phyloP scores from a whole-genome alignment of 2,797 vertebrate species.

The Meriones psammophilus region DNA sequence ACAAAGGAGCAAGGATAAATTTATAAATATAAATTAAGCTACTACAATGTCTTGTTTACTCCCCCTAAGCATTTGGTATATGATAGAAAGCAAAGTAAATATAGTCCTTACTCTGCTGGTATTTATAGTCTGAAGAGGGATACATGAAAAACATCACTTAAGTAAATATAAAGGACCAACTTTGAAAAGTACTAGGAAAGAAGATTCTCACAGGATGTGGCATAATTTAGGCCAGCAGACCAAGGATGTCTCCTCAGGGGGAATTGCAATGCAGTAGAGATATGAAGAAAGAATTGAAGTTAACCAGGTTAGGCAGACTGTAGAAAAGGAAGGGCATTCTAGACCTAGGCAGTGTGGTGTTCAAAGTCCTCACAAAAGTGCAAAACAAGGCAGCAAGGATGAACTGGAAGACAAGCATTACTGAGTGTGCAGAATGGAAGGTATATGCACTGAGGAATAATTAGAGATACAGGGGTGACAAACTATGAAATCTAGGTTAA shows the following conservation, averaged over 20 bases:
- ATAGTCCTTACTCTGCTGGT: background rate
- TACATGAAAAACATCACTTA: conserved; percentile 16
- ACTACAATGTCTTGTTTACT: background rate
- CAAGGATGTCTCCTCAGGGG: conserved; percentile 20
- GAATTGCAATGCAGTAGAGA: conserved; percentile 2
- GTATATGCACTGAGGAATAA: background rate
- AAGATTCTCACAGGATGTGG: conserved; percentile 22
- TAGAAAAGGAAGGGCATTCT: conserved; percentile 35
- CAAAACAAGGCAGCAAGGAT: conserved; percentile 1
- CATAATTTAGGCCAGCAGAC: conserved; percentile 31
- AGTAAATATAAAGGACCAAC: background rate
- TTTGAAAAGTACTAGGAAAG: conserved; percentile 50
- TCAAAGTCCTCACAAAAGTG: background rate
- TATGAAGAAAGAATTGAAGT: conserved; percentile 31
- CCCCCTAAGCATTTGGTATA: background rate
- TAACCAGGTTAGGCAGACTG: background rate
- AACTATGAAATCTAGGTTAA: conserved; percentile 4
- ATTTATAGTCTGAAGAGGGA: conserved; percentile 7
- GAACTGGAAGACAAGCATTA: background rate
- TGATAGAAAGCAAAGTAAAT: conserved; percentile 43
- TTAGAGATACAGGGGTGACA: background rate
- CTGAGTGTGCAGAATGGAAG: background rate
- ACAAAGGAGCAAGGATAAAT: conserved; percentile 31
- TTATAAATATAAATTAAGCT: conserved; percentile 25
- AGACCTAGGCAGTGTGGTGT: conserved; percentile 11